Percentiles rank a stretch among this genome's conserved stretches.
Conservation (phyloP, 1,140 invertebrate genomes). For the Sitophilus oryzae region DNA sequence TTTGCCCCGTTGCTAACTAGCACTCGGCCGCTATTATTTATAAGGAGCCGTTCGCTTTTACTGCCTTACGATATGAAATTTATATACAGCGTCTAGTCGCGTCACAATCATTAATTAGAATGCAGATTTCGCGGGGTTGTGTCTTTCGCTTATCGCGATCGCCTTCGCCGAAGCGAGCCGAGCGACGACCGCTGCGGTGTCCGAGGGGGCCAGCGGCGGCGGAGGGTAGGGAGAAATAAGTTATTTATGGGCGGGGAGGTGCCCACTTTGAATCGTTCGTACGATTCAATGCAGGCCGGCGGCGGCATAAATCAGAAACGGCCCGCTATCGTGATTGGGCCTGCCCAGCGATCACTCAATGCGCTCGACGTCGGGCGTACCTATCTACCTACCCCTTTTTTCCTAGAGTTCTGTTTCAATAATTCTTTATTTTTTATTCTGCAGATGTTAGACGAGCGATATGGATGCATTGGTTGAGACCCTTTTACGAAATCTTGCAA, state of each 20-base stretch:
- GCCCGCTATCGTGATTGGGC: slow-evolving; percentile 26
- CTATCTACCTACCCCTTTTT: not conserved
- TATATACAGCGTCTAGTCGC: slow-evolving; percentile 22
- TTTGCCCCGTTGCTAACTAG: not conserved
- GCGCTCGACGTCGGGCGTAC: slow-evolving; percentile 21
- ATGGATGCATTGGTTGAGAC: slow-evolving; percentile 16
- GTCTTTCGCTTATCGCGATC: slow-evolving; percentile 26
- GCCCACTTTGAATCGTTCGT: slow-evolving; percentile 25
- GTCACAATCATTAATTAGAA: slow-evolving; percentile 30
- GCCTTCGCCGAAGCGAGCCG: too few species aligned
- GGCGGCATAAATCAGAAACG: slow-evolving; percentile 25
- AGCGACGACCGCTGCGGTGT: too few species aligned
- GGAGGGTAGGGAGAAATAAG: slow-evolving; percentile 23
- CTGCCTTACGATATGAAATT: slow-evolving; percentile 26
- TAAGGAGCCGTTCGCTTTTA: slow-evolving; percentile 21
- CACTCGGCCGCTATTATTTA: slow-evolving; percentile 17
- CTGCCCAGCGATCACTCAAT: slow-evolving; percentile 27
- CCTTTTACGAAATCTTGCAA: slow-evolving; percentile 4
- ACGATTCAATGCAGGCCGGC: slow-evolving; percentile 25
- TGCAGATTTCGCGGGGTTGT: slow-evolving; percentile 24
- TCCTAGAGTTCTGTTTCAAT: not conserved
- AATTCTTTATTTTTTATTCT: too few species aligned
- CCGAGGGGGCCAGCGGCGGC: too few species aligned
- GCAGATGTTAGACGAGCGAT: too few species aligned
- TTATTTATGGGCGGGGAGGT: slow-evolving; percentile 27